Base-by-base conservation (phyloP, 2,797 vertebrate species). In the Epinephelus coioides region DNA sequence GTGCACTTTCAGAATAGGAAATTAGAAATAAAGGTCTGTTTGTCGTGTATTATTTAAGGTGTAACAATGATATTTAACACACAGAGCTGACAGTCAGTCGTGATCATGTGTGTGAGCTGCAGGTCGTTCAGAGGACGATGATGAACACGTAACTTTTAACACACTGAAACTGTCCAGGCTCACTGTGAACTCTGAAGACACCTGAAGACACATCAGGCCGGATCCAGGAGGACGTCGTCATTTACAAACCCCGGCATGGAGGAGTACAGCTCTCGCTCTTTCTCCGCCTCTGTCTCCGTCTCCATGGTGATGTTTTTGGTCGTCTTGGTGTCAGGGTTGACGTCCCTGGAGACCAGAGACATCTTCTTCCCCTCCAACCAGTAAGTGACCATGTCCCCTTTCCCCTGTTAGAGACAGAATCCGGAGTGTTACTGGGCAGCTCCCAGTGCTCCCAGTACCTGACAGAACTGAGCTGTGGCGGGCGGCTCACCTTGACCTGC, bases 311-410 rank as follows among this genome's bases (percentile, higher is more conserved):
- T 3, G 47, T 54, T 76, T 69, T 77, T 90, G 81, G 51, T 44
- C 3, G 14, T 19, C 34, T 54, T 88, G 63, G 30, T 1, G 23
- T 78, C 84, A 0, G 40, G 6, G 30, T 34, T 34, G 6, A 34
- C 9, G 23, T 90, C 89, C 75, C 92, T 94, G 64, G 71, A 69
- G n/a, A 47, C 69, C 69, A 72, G 66, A 57, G 71, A 46, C 3
- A 63, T 65, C 80, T 94, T 94, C 79, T 96, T 97, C n/a, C 95
- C 95, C 86, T 96, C 94, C 79, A 97, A 84, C 95, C 96, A 97
- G 77, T 96, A 96, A 0, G 96, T 97, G 68, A 97, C 93, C 96
- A 97, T 97, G 85, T 97, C 94, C 5, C 97, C 95, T 91, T 97
- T 97, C 0, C 96, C 96, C 96, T 96, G 85, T 54, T 6, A 30